These are phyloP conservation scores for Dryobates pubescens DNA, from an alignment of 2,797 vertebrate genomes.

Conservation along the genomic window DNA sequence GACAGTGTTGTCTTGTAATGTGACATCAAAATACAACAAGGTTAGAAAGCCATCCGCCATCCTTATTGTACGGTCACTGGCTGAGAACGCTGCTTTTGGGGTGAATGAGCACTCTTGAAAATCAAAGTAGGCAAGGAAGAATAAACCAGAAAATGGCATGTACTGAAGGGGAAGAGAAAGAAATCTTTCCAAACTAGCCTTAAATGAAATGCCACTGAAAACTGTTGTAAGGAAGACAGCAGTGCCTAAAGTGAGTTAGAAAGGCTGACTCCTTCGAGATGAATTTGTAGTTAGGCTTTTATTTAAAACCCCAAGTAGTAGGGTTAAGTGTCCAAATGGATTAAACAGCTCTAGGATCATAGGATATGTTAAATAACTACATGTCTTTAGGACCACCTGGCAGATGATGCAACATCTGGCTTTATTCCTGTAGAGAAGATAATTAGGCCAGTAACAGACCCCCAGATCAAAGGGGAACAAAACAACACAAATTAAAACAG, in stretches of 20 bases:
- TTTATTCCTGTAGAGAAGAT: slow-evolving; percentile 15
- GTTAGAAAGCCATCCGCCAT: neutral
- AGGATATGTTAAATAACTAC: slow-evolving; percentile 33
- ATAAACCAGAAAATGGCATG: rapidly evolving
- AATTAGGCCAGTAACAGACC: neutral
- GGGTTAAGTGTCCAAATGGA: slow-evolving; percentile 34
- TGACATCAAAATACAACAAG: neutral
- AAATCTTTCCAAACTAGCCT: neutral
- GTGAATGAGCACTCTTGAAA: neutral
- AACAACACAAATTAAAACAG: slow-evolving; percentile 40
- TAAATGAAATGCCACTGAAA: neutral
- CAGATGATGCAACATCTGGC: slow-evolving; percentile 61
- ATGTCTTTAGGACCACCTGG: slow-evolving; percentile 57
- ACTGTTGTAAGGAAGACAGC: neutral
- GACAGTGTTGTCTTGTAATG: neutral
- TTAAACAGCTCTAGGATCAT: slow-evolving; percentile 38
- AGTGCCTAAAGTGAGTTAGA: neutral
- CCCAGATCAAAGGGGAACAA: slow-evolving; percentile 16
- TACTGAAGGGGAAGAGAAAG: neutral
- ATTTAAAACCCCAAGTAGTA: neutral
- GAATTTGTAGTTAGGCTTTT: neutral
- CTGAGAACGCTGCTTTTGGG: neutral
- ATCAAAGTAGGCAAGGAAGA: neutral
- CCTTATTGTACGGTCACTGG: neutral
- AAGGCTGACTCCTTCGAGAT: neutral